A percentile compares a stretch with the other conserved stretches of the same genome.
Conservation (phyloP, 1,140 invertebrate genomes). For the Ceratina calcarata region DNA sequence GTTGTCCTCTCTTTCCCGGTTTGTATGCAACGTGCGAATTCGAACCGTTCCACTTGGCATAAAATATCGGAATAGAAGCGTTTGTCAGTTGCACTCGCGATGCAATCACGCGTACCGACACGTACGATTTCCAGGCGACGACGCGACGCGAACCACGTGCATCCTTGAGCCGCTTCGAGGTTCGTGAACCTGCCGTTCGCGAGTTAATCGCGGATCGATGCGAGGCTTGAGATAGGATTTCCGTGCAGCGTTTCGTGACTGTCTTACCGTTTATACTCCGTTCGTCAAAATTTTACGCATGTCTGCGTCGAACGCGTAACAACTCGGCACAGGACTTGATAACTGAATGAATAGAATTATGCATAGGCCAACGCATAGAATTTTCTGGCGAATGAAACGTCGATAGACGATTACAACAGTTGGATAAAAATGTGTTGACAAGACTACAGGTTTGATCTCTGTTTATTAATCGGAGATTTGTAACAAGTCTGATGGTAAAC, state of each 20-base stretch:
- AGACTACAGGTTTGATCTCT: too few relatives aligned
- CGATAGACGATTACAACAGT: too few relatives aligned
- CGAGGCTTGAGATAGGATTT: neutral
- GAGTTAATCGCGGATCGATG: slow-evolving; percentile 9
- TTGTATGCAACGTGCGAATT: slow-evolving; percentile 34
- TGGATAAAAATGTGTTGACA: too few relatives aligned
- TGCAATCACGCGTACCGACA: slow-evolving; percentile 38
- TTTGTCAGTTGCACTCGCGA: slow-evolving; percentile 10
- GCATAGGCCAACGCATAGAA: too few relatives aligned
- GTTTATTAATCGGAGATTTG: too few relatives aligned
- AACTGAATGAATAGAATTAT: too few relatives aligned
- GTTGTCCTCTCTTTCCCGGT: slow-evolving; percentile 24
- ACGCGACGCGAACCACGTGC: slow-evolving; percentile 34
- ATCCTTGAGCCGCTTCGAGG: slow-evolving; percentile 60
- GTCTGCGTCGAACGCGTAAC: too few relatives aligned
- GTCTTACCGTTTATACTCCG: too few relatives aligned
- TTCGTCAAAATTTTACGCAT: too few relatives aligned
- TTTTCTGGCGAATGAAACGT: too few relatives aligned
- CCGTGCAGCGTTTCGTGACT: neutral
- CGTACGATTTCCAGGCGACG: slow-evolving; percentile 5
- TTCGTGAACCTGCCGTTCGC: slow-evolving; percentile 52
- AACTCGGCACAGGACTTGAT: too few relatives aligned
- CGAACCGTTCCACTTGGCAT: slow-evolving; percentile 31
- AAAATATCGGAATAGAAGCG: slow-evolving; percentile 40
- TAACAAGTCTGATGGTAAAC: too few relatives aligned